Evolutionary conservation across 2,888 invertebrate species (phyloP).

Genomic region (Drosophila mulleri): DNA sequence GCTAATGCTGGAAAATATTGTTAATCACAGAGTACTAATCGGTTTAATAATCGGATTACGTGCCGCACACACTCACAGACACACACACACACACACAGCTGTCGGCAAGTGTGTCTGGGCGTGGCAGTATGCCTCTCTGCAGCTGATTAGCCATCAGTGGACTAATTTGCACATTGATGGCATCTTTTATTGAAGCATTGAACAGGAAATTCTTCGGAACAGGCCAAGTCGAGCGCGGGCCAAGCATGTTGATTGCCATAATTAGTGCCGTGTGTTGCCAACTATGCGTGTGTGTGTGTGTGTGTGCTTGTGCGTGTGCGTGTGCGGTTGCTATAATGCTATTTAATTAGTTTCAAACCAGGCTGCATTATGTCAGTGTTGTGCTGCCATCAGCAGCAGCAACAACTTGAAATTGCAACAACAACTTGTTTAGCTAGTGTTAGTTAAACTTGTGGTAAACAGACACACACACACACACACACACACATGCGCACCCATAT

Average conservation of each 20-base stretch:
- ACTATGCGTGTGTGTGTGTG: constrained; percentile 9
- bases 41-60: constrained; percentile 77
- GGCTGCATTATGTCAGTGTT: constrained; percentile 56
- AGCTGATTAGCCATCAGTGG: constrained; percentile 72
- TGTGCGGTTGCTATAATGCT: constrained; percentile 48
- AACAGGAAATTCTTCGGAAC: constrained; percentile 40
- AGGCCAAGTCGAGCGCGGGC: constrained; percentile 36
- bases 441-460: constrained; percentile 51
- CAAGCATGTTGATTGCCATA: constrained; percentile 72
- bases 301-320: constrained; percentile 5
- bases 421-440: constrained; percentile 33
- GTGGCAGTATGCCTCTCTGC: constrained; percentile 35
- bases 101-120: constrained; percentile 23
- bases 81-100: constrained; percentile 9
- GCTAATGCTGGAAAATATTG: constrained; percentile 78
- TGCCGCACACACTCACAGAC: constrained; percentile 34
- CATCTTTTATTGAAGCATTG: constrained; percentile 69
- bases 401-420: constrained; percentile 35
- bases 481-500: not conserved
- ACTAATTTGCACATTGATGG: constrained; percentile 80
- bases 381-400: constrained; percentile 29
- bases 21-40: constrained; percentile 74
- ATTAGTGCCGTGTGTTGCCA: constrained; percentile 56
- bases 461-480: constrained; percentile 10
- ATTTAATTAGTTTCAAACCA: constrained; percentile 75